Conservation (phyloP, 2,888 invertebrate genomes). For the Ctenicera cuprea region DNA sequence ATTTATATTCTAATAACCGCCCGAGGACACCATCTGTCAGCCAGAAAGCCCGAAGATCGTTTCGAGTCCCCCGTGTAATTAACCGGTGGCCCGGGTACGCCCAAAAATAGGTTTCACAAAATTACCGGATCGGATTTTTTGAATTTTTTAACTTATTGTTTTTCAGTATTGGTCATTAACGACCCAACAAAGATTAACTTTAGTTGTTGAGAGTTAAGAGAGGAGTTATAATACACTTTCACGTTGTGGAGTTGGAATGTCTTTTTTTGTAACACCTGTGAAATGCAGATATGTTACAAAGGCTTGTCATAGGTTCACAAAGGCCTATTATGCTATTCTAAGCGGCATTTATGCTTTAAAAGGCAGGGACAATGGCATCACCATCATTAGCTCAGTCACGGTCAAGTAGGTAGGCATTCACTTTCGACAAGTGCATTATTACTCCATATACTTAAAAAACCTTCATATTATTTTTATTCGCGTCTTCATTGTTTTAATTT, state of each 20-base stretch:
- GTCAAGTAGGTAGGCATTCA: slow-evolving; percentile 51
- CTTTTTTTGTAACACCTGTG: slow-evolving; percentile 12
- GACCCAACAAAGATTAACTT: slow-evolving; percentile 14
- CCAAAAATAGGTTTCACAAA: slow-evolving; percentile 56
- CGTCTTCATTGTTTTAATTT: too few relatives aligned
- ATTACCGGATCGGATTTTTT: slow-evolving; percentile 56
- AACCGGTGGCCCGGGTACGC: slow-evolving; percentile 68
- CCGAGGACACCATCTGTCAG: slow-evolving; percentile 64
- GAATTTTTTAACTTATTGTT: slow-evolving; percentile 54
- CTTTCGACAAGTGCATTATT: slow-evolving; percentile 37
- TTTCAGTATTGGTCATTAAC: slow-evolving; percentile 48
- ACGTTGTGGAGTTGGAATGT: slow-evolving; percentile 7
- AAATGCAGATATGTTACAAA: slow-evolving; percentile 31
- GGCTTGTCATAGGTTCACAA: slow-evolving; percentile 57
- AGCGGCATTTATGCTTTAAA: slow-evolving; percentile 61
- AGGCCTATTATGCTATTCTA: slow-evolving; percentile 56
- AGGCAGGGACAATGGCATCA: slow-evolving; percentile 62
- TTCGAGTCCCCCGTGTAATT: slow-evolving; percentile 66
- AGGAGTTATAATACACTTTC: slow-evolving; percentile 4
- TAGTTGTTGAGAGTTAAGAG: not conserved
- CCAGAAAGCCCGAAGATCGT: slow-evolving; percentile 64
- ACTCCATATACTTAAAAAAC: not conserved
- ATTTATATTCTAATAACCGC: slow-evolving; percentile 61
- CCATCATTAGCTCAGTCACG: slow-evolving; percentile 64
- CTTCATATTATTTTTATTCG: not conserved